phyloP scores from a whole-genome alignment of 2,113 vertebrate species.

The Lathamus discolor region DNA sequence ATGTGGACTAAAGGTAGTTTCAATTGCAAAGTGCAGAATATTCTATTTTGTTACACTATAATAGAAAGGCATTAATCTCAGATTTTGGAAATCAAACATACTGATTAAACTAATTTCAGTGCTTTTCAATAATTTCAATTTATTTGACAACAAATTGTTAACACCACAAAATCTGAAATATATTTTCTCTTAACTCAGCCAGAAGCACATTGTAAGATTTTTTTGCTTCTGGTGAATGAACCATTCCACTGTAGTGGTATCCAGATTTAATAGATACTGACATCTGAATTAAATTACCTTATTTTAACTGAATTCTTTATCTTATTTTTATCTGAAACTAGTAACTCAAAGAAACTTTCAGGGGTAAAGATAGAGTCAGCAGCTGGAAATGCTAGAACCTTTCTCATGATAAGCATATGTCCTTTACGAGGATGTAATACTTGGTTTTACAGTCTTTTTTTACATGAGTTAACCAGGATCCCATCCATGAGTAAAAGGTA shows the following conservation, averaged over 20 bases:
- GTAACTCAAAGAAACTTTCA: background rate
- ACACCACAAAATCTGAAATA: background rate
- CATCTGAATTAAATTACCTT: background rate
- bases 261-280: background rate
- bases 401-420: background rate
- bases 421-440: background rate
- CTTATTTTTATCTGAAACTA: background rate
- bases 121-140: background rate
- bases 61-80: background rate
- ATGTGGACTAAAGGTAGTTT: background rate
- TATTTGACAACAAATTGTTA: background rate
- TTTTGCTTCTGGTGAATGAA: constrained; percentile 3
- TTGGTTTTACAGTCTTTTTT: background rate
- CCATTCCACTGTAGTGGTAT: background rate
- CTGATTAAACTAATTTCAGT: background rate
- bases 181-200: background rate
- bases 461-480: background rate
- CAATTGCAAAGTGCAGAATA: background rate
- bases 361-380: background rate
- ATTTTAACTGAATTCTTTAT: background rate
- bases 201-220: background rate
- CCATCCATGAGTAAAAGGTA: background rate
- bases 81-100: background rate
- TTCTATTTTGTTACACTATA: background rate
- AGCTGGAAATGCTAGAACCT: background rate